phyloP scores from a whole-genome alignment of 2,797 vertebrate genomes.

The Calcarius lapponicus region DNA sequence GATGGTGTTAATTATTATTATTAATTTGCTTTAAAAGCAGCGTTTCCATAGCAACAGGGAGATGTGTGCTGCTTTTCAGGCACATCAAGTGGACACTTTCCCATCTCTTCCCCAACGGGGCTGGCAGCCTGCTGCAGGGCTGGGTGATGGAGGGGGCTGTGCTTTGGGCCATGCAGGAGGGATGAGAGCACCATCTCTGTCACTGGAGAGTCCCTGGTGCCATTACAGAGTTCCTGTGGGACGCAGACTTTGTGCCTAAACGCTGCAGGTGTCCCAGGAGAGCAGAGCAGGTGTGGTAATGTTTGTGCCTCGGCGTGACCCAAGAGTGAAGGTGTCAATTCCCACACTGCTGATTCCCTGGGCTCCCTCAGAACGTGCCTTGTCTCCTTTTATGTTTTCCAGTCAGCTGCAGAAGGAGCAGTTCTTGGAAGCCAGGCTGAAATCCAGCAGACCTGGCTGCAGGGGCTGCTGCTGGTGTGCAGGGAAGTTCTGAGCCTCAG shows the following conservation, averaged over 20 bases:
- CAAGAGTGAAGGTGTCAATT: background rate
- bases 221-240: background rate
- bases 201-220: background rate
- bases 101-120: background rate
- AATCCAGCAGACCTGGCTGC: background rate
- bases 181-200: background rate
- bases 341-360: background rate
- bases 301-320: background rate
- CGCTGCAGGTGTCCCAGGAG: background rate
- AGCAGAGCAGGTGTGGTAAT: background rate
- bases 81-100: background rate
- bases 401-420: background rate
- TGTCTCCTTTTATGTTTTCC: background rate
- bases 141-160: background rate
- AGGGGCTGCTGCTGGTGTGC: fast-evolving
- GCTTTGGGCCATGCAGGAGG: background rate
- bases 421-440: background rate
- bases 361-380: background rate
- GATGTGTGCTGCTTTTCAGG: constrained; percentile 4
- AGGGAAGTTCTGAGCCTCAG: background rate
- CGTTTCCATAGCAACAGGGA: constrained; percentile 32
- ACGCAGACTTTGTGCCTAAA: background rate
- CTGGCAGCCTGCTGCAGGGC: background rate
- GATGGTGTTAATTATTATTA: constrained; percentile 18
- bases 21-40: constrained; percentile 29